Conservation (phyloP, 2,113 vertebrate genomes). For the Rousettus leschenaultii region DNA sequence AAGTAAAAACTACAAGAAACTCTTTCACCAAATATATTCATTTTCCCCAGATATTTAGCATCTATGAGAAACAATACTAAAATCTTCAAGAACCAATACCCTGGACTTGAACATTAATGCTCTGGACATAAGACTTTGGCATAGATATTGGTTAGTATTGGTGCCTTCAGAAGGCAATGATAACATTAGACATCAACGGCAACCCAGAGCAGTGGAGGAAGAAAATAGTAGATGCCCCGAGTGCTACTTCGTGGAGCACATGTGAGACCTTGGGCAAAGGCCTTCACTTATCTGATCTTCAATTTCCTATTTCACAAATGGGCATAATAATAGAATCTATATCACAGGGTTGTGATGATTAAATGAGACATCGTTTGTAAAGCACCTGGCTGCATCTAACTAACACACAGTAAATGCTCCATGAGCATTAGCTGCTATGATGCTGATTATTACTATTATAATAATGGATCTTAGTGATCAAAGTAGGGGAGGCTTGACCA, state of each 20-base stretch:
- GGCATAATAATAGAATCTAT: background rate
- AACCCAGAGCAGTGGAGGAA: background rate
- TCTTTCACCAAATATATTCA: slow-evolving; percentile 24
- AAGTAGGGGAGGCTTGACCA: background rate
- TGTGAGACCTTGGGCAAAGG: background rate
- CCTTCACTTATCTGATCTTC: background rate
- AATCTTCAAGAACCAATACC: background rate
- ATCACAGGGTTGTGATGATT: background rate
- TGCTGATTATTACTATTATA: background rate
- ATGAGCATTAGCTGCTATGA: background rate
- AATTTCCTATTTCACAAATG: background rate
- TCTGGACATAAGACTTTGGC: background rate
- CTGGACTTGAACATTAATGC: background rate
- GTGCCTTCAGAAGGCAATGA: background rate
- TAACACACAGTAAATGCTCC: background rate
- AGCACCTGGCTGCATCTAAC: background rate
- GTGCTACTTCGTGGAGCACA: background rate
- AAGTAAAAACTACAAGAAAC: background rate
- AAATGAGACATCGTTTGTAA: background rate
- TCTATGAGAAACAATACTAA: background rate
- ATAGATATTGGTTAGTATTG: background rate
- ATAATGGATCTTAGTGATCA: background rate
- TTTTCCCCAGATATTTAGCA: background rate
- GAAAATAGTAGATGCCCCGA: background rate
- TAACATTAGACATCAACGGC: background rate